Base-by-base conservation (phyloP, 2,797 vertebrate species). In the Natrix natrix region DNA sequence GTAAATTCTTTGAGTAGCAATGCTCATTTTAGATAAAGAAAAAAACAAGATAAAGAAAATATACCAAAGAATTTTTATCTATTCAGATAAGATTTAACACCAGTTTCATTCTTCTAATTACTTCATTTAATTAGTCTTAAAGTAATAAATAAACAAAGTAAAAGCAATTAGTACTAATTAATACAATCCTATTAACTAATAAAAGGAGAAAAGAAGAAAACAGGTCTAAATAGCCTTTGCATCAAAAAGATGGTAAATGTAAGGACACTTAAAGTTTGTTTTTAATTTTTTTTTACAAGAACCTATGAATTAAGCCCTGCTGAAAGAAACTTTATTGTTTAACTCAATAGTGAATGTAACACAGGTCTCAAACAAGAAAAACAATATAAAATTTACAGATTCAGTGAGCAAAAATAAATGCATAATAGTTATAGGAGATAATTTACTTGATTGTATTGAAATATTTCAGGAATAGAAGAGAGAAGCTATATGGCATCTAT, bases 181-280 rank as follows among this genome's bases (percentile, higher is more conserved):
- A 78, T 78, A 43, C 7, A 37, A 78, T 8, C 17, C 3, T 20
- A 20, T 37, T 78, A 78, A 37, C 3, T 37, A 32, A 43, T 78
- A 78, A 74, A 74, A 20, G 14, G 12, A 74, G 69, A 74, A 74
- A 37, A 37, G 16, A 74, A 74, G 69, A 78, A 74, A 74, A 37
- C 16, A 74, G 16, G 32, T 43, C 69, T 37, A 37, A 37, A 78
- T 37, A 43, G 17, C 32, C 14, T 37, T 37, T 20, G 78, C 22
- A 74, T 94, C 96, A 37, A 93, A 95, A 95, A 11, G 87, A 94
- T 96, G 96, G 95, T 94, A 92, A 92, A 94, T 94, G 94, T 93
- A 97, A 97, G 96, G 95, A 97, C 87, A 94, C 94, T 96, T 91
- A 96, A 96, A 96, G 57, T 88, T 93, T 43, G 24, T 83, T 92